Evolutionary conservation across 2,797 vertebrate genomes (phyloP), one percentile per base, ranked within the genome.

Genomic region (Poeciliopsis presidionis): DNA sequence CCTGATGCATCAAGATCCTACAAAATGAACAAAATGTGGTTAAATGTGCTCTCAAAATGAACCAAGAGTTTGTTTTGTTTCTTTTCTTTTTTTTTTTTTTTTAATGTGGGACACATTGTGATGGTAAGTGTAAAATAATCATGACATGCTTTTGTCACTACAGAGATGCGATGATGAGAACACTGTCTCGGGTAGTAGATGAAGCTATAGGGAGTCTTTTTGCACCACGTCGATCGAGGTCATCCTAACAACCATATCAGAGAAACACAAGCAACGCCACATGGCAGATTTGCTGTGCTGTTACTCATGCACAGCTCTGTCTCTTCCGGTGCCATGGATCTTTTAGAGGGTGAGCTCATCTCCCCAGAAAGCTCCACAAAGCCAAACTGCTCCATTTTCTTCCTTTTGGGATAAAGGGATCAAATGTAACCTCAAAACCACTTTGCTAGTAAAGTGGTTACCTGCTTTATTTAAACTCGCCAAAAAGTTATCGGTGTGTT

Each of bases 291-390:
- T 86, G 84, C 86, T 75, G 81, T 86, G 72, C 79, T 39, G 80
- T 81, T 86, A 81, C 86, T 84, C 81, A 84, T 77, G 79, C 81
- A 69, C 82, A 43, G 73, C 22, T 20, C 88, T 85, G 43, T 78
- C 80, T 72, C 83, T 80, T 83, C 78, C 53, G 18, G 69, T 80
- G 78, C 77, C 88, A 91, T 93, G 90, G 83, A 91, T 92, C 88
- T 94, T 92, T 94, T 83, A 91, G 82, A 75, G 51, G 7, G 49
- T 91, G 86, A 91, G 83, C 88, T 90, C 90, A 89, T 91, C 87
- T 74, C 61, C 72, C 72, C 57, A 84, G 87, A 90, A 86, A 86
- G 75, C 67, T 67, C 41, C 65, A 25, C 51, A 73, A 74, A 74
- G 47, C 77, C 13, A 7, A 79, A 80, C 28, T 82, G 73, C 83